Conservation (phyloP, 2,797 vertebrate genomes). For the Bradypodion pumilum region DNA sequence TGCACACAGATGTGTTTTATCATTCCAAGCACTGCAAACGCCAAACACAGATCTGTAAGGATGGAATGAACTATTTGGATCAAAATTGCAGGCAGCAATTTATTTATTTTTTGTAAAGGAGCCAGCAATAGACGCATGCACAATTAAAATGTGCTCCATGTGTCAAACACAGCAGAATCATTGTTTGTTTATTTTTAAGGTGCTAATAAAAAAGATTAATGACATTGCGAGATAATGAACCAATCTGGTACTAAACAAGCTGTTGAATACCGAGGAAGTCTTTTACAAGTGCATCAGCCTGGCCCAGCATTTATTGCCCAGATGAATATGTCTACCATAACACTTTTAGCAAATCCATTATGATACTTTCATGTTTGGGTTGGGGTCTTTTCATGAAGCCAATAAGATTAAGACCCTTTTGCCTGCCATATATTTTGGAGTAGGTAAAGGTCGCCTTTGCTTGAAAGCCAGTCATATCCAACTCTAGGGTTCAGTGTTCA, state of each 20-base stretch:
- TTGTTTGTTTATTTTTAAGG: conserved; percentile 83
- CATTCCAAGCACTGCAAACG: conserved; percentile 67
- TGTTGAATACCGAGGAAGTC: conserved; percentile 70
- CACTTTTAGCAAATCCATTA: conserved; percentile 60
- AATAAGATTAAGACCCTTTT: background rate
- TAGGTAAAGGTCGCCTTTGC: too few relatives aligned
- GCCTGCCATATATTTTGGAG: too few relatives aligned
- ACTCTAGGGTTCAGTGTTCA: too few relatives aligned
- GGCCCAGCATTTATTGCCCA: background rate
- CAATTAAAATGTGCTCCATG: conserved; percentile 80
- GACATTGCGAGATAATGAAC: conserved; percentile 77
- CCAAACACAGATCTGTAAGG: conserved; percentile 64
- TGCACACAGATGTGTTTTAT: conserved; percentile 71
- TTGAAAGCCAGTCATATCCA: too few relatives aligned
- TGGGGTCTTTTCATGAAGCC: conserved; percentile 62
- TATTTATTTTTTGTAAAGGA: conserved; percentile 13
- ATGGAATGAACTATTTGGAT: conserved; percentile 67
- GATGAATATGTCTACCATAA: conserved; percentile 56
- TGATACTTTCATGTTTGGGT: conserved; percentile 64
- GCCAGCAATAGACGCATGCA: conserved; percentile 67
- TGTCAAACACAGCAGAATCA: conserved; percentile 80
- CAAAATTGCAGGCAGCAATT: conserved; percentile 52
- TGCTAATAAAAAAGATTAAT: conserved; percentile 84
- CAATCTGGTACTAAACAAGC: conserved; percentile 76
- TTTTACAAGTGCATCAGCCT: conserved; percentile 31